Percentiles rank a stretch among this genome's conserved stretches.
These are phyloP conservation scores for Amblyornis subalaris DNA, from an alignment of 2,113 vertebrate genomes.

Conservation along the genomic window DNA sequence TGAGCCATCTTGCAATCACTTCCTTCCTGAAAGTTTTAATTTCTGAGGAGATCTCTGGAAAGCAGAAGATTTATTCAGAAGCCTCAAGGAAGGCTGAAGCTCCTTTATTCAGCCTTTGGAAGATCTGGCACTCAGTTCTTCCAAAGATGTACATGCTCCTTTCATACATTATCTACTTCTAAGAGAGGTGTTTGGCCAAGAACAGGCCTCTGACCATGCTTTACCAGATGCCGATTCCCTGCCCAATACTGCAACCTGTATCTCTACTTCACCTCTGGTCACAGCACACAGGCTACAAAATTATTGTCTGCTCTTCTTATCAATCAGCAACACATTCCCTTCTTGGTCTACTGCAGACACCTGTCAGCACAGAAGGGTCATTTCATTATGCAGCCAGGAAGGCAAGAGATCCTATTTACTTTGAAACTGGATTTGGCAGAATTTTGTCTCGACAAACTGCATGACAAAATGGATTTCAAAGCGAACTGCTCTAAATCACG, in stretches of 20 bases:
- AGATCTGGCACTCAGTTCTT: neutral
- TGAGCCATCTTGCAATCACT: neutral
- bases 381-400: neutral
- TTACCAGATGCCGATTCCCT: neutral
- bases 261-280: neutral
- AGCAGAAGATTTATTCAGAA: neutral
- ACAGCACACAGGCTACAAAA: neutral
- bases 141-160: neutral
- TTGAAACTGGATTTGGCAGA: neutral
- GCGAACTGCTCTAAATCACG: neutral
- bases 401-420: neutral
- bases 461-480: constrained; percentile 16
- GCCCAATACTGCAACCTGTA: no score
- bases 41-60: neutral
- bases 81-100: no score
- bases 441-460: neutral
- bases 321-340: neutral
- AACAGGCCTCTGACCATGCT: neutral
- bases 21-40: neutral
- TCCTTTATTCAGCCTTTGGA: no score
- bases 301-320: neutral
- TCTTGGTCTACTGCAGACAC: neutral
- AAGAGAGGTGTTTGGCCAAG: neutral
- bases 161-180: neutral
- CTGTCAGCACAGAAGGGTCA: neutral